Evolutionary conservation across 2,113 vertebrate species (phyloP), one percentile per base, ranked within the genome.

Genomic region (Ptychochromis oligacanthus): DNA sequence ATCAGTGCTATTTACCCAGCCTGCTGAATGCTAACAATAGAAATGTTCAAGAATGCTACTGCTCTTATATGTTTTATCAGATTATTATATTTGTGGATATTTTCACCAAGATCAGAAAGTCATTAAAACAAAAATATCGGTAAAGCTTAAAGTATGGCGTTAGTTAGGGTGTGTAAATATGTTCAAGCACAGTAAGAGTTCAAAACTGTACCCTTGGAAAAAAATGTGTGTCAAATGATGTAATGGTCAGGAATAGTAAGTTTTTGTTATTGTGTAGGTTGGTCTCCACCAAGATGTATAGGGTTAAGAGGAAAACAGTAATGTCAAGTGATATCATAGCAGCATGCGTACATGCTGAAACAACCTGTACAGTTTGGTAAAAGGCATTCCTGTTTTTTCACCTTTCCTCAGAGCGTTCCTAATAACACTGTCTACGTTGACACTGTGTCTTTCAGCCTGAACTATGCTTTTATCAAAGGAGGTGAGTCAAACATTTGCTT

Each of bases 331-430:
- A 31, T 31, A 31, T 31, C 28, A 31, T 31, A 31, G n/a, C 38
- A 49, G 24, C 24, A 49, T 49, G 40, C 26, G 14, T 26, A 26
- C 1, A 0, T 7, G 43, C 65, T 52, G 24, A 52, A 72, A 52
- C 17, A 54, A 31, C 67, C 46, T 54, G 5, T 24, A 24, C 36
- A 26, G 28, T 31, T 22, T 36, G 28, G 13, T n/a, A 5, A 24
- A 26, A 43, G 13, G 6, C 24, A 52, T 58, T 20, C 18, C 22
- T 61, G 1, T 24, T 82, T 54, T 49, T 49, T 52, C 43, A n/a
- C n/a, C 2, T 36, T 75, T 62, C 87, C 76, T 46, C 88, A 96
- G 95, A 93, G 83, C 38, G 12, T 4, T 3, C 36, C 76, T 1
- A 4, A 78, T 1, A 85, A 93, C 2, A 28, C 2, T 0, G 91